phyloP scores from a whole-genome alignment of 1,140 invertebrate genomes.

The Pogonomyrmex barbatus region DNA sequence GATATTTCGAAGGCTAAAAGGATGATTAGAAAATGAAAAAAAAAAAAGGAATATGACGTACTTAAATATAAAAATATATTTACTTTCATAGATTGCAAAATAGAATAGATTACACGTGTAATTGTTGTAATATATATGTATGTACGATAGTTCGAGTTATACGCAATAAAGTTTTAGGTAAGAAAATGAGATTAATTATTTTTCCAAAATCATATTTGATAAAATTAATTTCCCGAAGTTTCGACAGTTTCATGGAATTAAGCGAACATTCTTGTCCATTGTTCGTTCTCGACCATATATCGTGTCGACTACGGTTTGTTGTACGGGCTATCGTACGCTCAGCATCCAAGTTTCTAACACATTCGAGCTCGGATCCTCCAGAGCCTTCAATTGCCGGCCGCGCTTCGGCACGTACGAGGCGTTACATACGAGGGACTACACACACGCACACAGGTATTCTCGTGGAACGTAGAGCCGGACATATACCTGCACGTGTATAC shows the following conservation, averaged over 20 bases:
- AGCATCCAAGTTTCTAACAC: slow-evolving; percentile 54
- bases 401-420: slow-evolving; percentile 59
- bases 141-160: not conserved
- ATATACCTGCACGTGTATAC: slow-evolving; percentile 6
- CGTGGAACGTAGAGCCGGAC: slow-evolving; percentile 31
- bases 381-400: slow-evolving; percentile 53
- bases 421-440: slow-evolving; percentile 33
- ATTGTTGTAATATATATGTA: not conserved
- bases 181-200: not conserved
- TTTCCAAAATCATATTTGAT: not conserved
- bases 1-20: not conserved
- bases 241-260: slow-evolving; percentile 7
- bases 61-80: not conserved
- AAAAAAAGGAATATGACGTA: not conserved
- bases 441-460: not conserved
- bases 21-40: no score
- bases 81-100: not conserved
- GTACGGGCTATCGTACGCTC: slow-evolving; percentile 40
- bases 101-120: not conserved
- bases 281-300: slow-evolving; percentile 46
- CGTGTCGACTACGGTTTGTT: slow-evolving; percentile 54
- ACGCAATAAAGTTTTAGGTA: not conserved
- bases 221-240: slow-evolving; percentile 10
- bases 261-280: slow-evolving; percentile 34
- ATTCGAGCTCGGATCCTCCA: slow-evolving; percentile 50